Evolutionary conservation across 1,140 invertebrate genomes (phyloP), one percentile per base, ranked within the genome.

Genomic region (Drosophila sp.): DNA sequence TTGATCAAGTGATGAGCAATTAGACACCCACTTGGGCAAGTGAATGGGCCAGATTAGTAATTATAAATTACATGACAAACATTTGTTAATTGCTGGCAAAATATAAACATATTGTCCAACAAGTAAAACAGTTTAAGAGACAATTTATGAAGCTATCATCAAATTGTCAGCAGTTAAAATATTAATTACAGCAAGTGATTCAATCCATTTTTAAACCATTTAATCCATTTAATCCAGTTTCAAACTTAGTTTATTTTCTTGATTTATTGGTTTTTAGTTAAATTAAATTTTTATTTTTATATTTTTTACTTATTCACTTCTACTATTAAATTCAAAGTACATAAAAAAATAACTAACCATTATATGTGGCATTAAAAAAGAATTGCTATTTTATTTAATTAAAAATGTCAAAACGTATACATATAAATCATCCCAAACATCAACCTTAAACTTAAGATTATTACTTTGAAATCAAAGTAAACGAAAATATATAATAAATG

Each of bases 1-100:
- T 6, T 41, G 66, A 29, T 14, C 57, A 45, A 54, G 11, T 45
- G 58, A 62, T 54, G 57, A 53, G 40, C 58, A 46, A 69, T 41
- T 34, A 51, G 54, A 58, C 45, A 48, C 4, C 43, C 64, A 61
- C 5, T 53, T 53, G 57, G 4, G 38, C 57, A 34, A 65, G 14
- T 41, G 48, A 38, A 45, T 16, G 25, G 53, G 14, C 21, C 8
- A 13, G 7, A 53, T 53, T 40, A 21, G 40, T 16, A 61, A 62
- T 38, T 54, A 62, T 13, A 25, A 11, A 50, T 25, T 0, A 36
- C 11, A 18, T 14, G 11, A 32, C 2, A 7, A 32, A 32, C 21
- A 18, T 45, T 43, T 50, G 14, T 21, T 11, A 61, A 59, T 34
- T 61, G 40, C 7, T 48, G 9, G 7, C 11, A 21, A n/a, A 53